Evolutionary conservation across 2,888 invertebrate species (phyloP).

Genomic region (Drosophila trichaetosa): DNA sequence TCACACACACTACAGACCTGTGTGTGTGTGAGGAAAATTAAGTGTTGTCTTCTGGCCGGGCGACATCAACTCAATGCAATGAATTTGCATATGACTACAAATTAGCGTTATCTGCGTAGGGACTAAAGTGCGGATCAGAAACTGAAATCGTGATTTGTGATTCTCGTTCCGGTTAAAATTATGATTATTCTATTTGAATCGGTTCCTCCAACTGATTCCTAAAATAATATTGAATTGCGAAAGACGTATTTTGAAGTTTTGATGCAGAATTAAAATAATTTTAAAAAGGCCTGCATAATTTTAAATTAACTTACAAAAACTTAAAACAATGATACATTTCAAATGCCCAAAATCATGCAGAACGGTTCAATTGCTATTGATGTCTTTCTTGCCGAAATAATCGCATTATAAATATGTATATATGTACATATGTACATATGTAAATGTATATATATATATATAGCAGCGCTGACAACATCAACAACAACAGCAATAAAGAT

Average conservation of each 20-base stretch:
- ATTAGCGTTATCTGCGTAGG: background rate
- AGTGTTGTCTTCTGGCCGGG: background rate
- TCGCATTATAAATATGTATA: background rate
- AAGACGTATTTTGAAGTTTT: background rate
- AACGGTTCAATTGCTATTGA: background rate
- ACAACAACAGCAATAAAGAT: too few species aligned
- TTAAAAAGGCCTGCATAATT: too few species aligned
- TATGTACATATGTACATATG: background rate
- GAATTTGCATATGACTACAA: conserved; percentile 9
- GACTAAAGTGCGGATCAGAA: background rate
- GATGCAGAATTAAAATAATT: background rate
- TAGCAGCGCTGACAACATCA: too few species aligned
- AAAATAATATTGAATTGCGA: background rate
- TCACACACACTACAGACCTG: background rate
- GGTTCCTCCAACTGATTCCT: background rate
- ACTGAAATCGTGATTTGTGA: background rate
- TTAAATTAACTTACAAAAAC: background rate
- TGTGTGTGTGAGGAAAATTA: background rate
- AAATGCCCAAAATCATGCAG: background rate
- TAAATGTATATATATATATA: background rate
- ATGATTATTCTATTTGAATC: background rate
- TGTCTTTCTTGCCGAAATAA: background rate
- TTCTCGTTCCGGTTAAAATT: background rate
- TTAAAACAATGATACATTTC: background rate
- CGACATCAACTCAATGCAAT: background rate